phyloP scores from a whole-genome alignment of 2,797 vertebrate genomes.

The Pogonophryne albipinna region DNA sequence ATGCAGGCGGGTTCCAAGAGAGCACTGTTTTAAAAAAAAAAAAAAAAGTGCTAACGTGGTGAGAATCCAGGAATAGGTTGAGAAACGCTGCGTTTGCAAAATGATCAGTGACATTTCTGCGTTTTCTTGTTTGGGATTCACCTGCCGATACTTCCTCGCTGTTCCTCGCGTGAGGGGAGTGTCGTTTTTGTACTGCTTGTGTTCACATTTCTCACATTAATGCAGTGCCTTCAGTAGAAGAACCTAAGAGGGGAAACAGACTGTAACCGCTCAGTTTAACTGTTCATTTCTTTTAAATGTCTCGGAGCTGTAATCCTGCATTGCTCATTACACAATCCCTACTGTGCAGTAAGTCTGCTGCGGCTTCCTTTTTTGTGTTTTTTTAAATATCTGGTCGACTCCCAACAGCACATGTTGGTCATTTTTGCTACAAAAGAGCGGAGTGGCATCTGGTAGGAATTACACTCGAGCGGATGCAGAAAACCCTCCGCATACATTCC shows the following conservation, averaged over 20 bases:
- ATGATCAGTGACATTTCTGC: not conserved
- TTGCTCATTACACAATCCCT: constrained; percentile 46
- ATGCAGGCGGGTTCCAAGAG: constrained; percentile 10
- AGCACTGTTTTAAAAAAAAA: not conserved
- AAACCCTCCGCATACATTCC: constrained; percentile 81
- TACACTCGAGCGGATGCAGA: constrained; percentile 64
- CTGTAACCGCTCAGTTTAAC: constrained; percentile 37
- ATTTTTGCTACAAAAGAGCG: constrained; percentile 69
- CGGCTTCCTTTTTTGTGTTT: constrained; percentile 38
- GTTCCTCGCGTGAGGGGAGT: not conserved
- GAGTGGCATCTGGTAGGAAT: constrained; percentile 67
- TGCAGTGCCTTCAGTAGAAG: constrained; percentile 73
- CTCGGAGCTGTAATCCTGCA: constrained; percentile 38
- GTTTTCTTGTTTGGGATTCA: not conserved
- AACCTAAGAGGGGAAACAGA: constrained; percentile 31
- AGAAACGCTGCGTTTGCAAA: constrained; percentile 22
- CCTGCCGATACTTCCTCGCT: constrained; percentile 12
- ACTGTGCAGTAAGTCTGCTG: constrained; percentile 64
- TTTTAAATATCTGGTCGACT: constrained; percentile 56
- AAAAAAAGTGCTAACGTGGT: not conserved
- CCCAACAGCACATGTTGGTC: constrained; percentile 72
- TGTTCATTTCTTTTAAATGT: constrained; percentile 38
- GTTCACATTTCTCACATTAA: constrained; percentile 51
- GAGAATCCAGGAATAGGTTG: constrained; percentile 7
- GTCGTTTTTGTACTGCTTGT: constrained; percentile 25